These are phyloP conservation scores for Leucophenga varia DNA, from an alignment of 1,140 invertebrate species.

Conservation along the genomic window DNA sequence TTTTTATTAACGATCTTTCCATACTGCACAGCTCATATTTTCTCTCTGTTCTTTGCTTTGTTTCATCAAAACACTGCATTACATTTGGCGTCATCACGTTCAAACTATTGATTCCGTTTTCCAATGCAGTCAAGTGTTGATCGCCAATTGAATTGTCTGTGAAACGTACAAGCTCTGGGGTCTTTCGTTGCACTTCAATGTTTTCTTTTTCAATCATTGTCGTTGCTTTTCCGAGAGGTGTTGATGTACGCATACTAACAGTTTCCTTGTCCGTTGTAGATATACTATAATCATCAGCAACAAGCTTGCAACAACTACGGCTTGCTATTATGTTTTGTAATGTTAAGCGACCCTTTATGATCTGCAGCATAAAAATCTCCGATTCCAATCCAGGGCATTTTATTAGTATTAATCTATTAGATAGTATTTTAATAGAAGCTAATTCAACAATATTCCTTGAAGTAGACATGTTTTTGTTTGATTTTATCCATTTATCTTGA, in stretches of 20 bases:
- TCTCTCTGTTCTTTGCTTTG: neutral
- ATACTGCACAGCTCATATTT: neutral
- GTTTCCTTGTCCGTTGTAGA: constrained; percentile 5
- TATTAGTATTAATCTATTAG: constrained; percentile 38
- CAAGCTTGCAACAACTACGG: constrained; percentile 31
- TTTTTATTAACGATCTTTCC: constrained; percentile 1
- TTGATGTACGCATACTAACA: neutral
- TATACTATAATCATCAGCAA: constrained; percentile 1
- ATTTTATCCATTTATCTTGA: no score
- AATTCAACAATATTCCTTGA: no score
- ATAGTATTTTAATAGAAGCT: no score
- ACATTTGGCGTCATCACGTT: neutral
- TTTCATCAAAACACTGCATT: no score
- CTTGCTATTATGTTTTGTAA: constrained; percentile 40
- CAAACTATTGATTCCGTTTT: no score
- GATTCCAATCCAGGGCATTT: constrained; percentile 30
- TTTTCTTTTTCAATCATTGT: neutral
- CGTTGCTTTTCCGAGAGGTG: neutral
- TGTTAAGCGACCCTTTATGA: constrained; percentile 34
- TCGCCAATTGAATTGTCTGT: constrained; percentile 5
- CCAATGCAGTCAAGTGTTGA: neutral
- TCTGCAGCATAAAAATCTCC: constrained; percentile 43
- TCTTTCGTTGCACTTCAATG: neutral
- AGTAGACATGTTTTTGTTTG: no score
- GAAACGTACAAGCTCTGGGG: constrained; percentile 11